These are phyloP conservation scores for Hirundo rustica DNA, from an alignment of 2,797 vertebrate genomes.

Conservation along the genomic window DNA sequence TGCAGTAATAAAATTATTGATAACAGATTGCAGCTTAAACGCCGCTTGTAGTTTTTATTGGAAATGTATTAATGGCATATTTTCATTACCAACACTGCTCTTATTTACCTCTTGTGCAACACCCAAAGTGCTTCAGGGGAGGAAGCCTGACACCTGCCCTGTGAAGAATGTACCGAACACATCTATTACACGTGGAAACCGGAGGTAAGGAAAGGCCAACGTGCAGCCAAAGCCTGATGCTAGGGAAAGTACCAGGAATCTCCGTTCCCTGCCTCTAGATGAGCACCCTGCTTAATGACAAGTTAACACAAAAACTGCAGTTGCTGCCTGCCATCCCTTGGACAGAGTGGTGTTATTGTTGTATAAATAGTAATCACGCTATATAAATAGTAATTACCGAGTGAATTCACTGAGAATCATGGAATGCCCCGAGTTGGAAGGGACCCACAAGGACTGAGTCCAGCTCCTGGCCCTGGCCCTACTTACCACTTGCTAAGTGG, in stretches of 20 bases:
- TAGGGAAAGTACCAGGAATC: neutral
- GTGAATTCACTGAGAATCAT: neutral
- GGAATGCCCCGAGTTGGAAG: neutral
- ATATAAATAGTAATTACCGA: neutral
- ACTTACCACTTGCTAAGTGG: neutral
- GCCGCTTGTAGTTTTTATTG: neutral
- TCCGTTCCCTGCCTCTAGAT: neutral
- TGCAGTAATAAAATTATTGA: constrained; percentile 64
- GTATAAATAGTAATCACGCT: neutral
- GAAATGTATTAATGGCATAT: constrained; percentile 36
- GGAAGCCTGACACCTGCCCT: neutral
- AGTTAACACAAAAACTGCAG: neutral
- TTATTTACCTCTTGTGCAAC: constrained; percentile 12
- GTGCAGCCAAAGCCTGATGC: neutral
- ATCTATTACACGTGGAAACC: neutral
- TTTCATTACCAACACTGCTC: constrained; percentile 39
- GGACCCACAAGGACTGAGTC: neutral
- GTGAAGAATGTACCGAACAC: neutral
- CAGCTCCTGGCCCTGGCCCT: neutral
- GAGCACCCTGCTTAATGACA: neutral
- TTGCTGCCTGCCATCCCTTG: constrained; percentile 1
- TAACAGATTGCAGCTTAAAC: constrained; percentile 63
- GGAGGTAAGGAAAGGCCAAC: neutral
- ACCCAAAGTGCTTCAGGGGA: neutral
- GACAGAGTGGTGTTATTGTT: constrained; percentile 3